Conservation (phyloP, 1,140 invertebrate species). For the Heliconius hewitsoni region DNA sequence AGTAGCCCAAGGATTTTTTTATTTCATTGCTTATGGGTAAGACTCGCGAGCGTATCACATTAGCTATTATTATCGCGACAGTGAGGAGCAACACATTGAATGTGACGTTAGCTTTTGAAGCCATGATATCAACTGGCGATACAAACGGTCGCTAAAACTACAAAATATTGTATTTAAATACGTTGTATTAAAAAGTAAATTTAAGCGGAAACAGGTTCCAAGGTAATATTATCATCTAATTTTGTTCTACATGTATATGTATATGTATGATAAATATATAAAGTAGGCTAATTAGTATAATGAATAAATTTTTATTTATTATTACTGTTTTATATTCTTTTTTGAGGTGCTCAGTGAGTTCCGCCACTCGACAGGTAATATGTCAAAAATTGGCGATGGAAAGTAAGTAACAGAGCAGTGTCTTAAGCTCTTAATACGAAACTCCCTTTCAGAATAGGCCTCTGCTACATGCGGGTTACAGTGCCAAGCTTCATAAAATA, state of each 20-base stretch:
- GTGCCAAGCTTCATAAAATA: too few species aligned
- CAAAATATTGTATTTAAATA: conserved; percentile 15
- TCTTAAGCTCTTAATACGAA: too few species aligned
- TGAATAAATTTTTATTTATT: neutral
- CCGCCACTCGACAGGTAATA: neutral
- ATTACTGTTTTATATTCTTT: neutral
- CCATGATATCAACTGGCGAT: conserved; percentile 52
- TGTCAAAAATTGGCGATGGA: too few species aligned
- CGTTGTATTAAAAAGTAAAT: conserved; percentile 4
- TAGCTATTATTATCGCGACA: conserved; percentile 36
- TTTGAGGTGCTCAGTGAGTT: neutral
- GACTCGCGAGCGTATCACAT: conserved; percentile 26
- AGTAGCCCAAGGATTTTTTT: conserved; percentile 44
- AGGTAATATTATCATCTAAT: conserved; percentile 3
- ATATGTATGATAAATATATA: neutral
- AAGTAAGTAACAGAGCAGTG: too few species aligned
- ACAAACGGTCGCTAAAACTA: conserved; percentile 13
- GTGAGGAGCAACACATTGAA: conserved; percentile 41
- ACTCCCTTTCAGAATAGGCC: too few species aligned
- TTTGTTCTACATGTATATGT: neutral
- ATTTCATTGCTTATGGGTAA: conserved; percentile 39
- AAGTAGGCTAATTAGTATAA: neutral
- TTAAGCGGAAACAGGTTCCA: conserved; percentile 1
- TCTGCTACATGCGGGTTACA: neutral
- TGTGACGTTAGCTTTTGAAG: conserved; percentile 50